Conservation (phyloP, 2,113 vertebrate species). For the Eclectus roratus region DNA sequence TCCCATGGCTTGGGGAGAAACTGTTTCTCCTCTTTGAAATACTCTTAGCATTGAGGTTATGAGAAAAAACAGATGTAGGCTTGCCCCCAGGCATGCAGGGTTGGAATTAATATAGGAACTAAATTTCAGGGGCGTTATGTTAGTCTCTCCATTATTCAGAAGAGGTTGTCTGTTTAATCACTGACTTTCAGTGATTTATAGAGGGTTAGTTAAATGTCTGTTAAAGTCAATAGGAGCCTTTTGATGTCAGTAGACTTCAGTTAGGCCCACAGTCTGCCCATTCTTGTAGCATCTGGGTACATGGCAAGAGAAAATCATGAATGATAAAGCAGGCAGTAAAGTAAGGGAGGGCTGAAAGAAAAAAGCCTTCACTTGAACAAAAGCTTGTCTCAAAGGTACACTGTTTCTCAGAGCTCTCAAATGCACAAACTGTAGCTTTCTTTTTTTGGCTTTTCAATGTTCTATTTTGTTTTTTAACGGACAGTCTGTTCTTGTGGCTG, state of each 20-base stretch:
- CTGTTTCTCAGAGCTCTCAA: not conserved
- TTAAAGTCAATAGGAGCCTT: constrained; percentile 16
- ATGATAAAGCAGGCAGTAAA: not conserved
- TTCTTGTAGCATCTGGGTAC: not conserved
- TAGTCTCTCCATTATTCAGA: not conserved
- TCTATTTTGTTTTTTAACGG: not conserved
- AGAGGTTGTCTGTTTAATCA: not conserved
- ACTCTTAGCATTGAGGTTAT: not conserved
- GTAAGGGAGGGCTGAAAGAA: not conserved
- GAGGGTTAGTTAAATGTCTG: not conserved
- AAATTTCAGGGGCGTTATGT: not conserved
- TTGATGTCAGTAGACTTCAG: not conserved
- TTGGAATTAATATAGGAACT: not conserved
- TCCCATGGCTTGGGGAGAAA: not conserved
- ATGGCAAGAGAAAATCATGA: not conserved
- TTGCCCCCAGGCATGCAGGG: not conserved
- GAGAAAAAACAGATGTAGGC: not conserved
- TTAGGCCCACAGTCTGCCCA: not conserved
- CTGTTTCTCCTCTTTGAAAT: not conserved
- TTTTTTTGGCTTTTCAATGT: not conserved
- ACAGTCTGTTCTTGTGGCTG: constrained; percentile 8
- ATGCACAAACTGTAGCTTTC: constrained; percentile 28
- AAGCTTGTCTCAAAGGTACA: constrained; percentile 4
- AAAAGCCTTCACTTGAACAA: constrained; percentile 1
- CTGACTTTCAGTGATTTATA: constrained; percentile 11